A percentile compares a stretch with the other conserved stretches of the same genome.
These are phyloP conservation scores for Palythoa grandis DNA, from an alignment of 92 coral and sea anemone genomes.

Conservation along the genomic window DNA sequence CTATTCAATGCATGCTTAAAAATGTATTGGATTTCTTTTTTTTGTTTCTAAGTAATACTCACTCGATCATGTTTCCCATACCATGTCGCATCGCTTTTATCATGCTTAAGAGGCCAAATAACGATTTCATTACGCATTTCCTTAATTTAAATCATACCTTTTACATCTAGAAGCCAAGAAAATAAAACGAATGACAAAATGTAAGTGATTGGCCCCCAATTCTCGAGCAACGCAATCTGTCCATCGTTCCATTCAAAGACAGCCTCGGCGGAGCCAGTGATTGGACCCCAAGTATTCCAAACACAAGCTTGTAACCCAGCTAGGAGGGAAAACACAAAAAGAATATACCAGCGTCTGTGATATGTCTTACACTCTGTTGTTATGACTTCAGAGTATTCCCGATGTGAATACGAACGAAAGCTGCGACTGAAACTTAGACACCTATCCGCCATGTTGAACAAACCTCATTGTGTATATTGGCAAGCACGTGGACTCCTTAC, in stretches of 20 bases:
- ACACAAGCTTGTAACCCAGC: conserved; percentile 84
- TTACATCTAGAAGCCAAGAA: conserved; percentile 96
- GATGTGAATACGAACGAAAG: conserved; percentile 50
- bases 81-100: too few relatives aligned
- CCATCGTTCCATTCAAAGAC: conserved; percentile 90
- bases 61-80: too few relatives aligned
- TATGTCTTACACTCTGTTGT: conserved; percentile 76
- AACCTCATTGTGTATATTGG: background rate
- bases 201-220: conserved; percentile 96
- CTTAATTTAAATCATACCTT: conserved; percentile 61
- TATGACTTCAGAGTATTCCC: conserved; percentile 49
- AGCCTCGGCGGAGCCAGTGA: conserved; percentile 94
- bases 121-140: background rate
- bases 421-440: conserved; percentile 74
- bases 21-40: too few relatives aligned
- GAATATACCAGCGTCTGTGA: conserved; percentile 89
- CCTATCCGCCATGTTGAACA: conserved; percentile 57
- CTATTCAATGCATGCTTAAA: too few relatives aligned
- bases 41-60: too few relatives aligned
- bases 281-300: conserved; percentile 99
- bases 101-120: too few relatives aligned
- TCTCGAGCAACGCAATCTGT: conserved; percentile 88
- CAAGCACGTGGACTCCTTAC: background rate
- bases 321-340: conserved; percentile 75
- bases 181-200: conserved; percentile 83